Percentiles rank a stretch among this genome's conserved stretches.
phyloP scores from a whole-genome alignment of 2,797 vertebrate genomes.

The Carduelis carduelis region DNA sequence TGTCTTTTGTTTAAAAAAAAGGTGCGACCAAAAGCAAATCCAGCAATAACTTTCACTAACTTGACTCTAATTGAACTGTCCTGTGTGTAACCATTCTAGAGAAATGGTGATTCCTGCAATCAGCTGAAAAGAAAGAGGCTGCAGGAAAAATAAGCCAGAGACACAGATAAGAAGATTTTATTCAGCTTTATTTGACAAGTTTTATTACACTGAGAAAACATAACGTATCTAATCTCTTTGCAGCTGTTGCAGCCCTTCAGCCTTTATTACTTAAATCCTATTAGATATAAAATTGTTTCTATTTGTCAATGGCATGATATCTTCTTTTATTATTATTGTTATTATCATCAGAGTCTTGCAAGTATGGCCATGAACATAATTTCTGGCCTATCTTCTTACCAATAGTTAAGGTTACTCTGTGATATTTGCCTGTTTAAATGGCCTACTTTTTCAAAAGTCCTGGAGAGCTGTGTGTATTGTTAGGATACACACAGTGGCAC shows the following conservation, averaged over 20 bases:
- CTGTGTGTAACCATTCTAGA: constrained; percentile 45
- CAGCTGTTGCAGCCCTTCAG: constrained; percentile 61
- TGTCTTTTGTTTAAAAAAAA: not conserved
- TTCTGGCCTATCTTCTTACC: constrained; percentile 39
- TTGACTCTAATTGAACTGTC: constrained; percentile 67
- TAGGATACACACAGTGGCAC: not conserved
- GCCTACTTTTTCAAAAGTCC: constrained; percentile 25
- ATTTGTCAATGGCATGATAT: constrained; percentile 58
- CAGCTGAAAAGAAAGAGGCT: constrained; percentile 53
- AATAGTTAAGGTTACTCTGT: constrained; percentile 33
- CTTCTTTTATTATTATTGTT: constrained; percentile 59
- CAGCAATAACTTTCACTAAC: constrained; percentile 57
- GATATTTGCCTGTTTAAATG: constrained; percentile 15
- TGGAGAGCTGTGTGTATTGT: not conserved
- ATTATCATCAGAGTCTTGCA: constrained; percentile 29
- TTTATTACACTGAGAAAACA: constrained; percentile 68
- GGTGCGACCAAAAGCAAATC: not conserved
- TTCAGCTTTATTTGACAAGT: constrained; percentile 69
- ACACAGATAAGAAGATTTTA: constrained; percentile 68
- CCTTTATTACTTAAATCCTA: constrained; percentile 70
- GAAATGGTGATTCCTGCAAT: constrained; percentile 58
- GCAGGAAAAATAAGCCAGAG: constrained; percentile 60
- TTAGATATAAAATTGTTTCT: constrained; percentile 72
- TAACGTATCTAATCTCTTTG: constrained; percentile 66
- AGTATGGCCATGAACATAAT: constrained; percentile 22